These are phyloP conservation scores for Silurus glanis DNA, from an alignment of 2,113 vertebrate species.

Conservation along the genomic window DNA sequence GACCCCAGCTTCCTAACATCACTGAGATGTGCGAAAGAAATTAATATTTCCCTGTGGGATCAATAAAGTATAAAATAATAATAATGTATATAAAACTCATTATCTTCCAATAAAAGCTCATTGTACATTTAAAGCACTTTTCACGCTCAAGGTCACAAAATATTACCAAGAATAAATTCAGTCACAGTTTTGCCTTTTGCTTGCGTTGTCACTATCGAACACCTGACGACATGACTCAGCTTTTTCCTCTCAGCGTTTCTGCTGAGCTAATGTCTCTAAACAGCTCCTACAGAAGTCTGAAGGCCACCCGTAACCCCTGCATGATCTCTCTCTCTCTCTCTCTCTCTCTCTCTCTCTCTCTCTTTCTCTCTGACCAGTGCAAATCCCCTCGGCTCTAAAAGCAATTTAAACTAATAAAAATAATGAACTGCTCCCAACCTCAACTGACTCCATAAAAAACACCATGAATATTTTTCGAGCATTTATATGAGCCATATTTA, in stretches of 20 bases:
- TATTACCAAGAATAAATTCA: neutral
- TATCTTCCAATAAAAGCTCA: neutral
- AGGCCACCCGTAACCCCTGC: constrained; percentile 27
- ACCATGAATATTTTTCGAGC: constrained; percentile 8
- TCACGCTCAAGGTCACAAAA: neutral
- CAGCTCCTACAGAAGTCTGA: neutral
- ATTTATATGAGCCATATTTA: constrained; percentile 6
- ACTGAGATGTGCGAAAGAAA: no score
- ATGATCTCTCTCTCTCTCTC: neutral
- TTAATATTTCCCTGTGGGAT: no score
- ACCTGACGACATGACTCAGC: constrained; percentile 45
- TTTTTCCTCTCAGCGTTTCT: constrained; percentile 23
- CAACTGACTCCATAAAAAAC: constrained; percentile 26
- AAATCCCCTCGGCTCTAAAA: neutral
- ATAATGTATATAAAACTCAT: no score
- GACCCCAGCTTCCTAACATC: no score
- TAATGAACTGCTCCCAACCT: constrained; percentile 22
- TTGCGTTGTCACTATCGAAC: constrained; percentile 20
- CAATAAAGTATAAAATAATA: no score
- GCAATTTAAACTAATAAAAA: constrained; percentile 36
- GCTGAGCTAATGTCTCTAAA: constrained; percentile 47
- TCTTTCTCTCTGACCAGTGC: neutral
- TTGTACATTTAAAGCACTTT: neutral
- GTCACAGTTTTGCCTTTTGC: neutral
- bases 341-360: neutral